These are phyloP conservation scores for Trachelus stipa DNA, from an alignment of 2,888 invertebrate species.

Conservation along the genomic window DNA sequence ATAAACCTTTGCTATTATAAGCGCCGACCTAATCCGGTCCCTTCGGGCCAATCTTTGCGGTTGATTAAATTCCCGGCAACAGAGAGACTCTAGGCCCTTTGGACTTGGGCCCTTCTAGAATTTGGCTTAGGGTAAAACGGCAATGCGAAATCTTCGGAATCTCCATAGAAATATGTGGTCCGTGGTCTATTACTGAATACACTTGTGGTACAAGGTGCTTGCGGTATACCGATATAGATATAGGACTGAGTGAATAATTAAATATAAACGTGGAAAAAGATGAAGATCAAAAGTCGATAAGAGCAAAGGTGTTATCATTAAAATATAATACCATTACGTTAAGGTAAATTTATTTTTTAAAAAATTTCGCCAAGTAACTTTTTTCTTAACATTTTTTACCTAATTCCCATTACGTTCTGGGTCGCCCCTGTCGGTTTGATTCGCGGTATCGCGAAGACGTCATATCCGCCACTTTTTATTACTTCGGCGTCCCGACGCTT, in stretches of 20 bases:
- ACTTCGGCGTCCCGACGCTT: not conserved
- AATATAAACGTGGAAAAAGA: not conserved
- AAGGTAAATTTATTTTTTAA: not conserved
- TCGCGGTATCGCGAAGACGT: not conserved
- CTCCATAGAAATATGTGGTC: not conserved
- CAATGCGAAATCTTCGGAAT: not conserved
- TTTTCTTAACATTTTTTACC: not conserved
- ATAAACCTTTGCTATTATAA: constrained; percentile 3
- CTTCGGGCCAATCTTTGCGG: constrained; percentile 6
- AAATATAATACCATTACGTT: not conserved
- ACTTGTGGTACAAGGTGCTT: not conserved
- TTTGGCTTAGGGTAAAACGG: not conserved
- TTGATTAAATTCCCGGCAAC: constrained; percentile 3
- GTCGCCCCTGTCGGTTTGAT: not conserved
- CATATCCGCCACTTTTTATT: not conserved
- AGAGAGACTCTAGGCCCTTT: not conserved
- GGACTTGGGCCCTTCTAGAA: too few species aligned
- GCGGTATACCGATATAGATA: not conserved
- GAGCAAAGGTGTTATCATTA: not conserved
- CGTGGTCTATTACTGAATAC: not conserved
- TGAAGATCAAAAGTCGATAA: not conserved
- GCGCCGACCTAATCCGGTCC: constrained; percentile 3
- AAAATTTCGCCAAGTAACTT: too few species aligned
- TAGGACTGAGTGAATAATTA: not conserved
- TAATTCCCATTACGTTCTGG: not conserved